phyloP scores from a whole-genome alignment of 2,888 invertebrate genomes.

The Drosophila histrio region DNA sequence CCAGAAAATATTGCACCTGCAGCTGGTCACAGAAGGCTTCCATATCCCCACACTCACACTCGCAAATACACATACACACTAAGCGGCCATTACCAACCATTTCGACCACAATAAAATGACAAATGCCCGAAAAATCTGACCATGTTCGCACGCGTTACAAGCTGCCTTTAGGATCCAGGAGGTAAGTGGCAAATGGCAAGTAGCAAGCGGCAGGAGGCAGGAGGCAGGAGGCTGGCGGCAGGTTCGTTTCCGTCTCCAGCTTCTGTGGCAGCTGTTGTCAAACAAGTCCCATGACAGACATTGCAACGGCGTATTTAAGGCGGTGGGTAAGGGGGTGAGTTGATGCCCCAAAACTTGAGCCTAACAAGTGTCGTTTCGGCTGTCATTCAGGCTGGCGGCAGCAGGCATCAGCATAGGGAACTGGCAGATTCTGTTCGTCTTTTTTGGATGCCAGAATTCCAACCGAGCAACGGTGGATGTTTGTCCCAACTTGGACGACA shows the following conservation, averaged over 20 bases:
- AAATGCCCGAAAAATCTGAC: slow-evolving; percentile 74
- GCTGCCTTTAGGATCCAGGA: slow-evolving; percentile 5
- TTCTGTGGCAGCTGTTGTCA: slow-evolving; percentile 67
- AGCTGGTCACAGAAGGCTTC: slow-evolving; percentile 49
- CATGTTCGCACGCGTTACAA: slow-evolving; percentile 66
- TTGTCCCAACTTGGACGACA: slow-evolving; percentile 43
- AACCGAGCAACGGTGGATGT: slow-evolving; percentile 35
- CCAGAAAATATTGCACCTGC: slow-evolving; percentile 73
- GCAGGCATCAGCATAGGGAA: slow-evolving; percentile 10
- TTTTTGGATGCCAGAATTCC: neutral
- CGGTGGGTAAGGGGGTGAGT: slow-evolving; percentile 4
- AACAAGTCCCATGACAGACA: slow-evolving; percentile 75
- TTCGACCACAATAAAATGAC: slow-evolving; percentile 77
- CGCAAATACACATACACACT: neutral
- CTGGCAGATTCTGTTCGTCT: neutral
- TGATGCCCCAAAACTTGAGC: slow-evolving; percentile 57
- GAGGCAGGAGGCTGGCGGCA: neutral
- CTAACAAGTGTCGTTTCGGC: slow-evolving; percentile 75
- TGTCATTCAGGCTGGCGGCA: slow-evolving; percentile 43
- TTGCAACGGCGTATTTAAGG: slow-evolving; percentile 60
- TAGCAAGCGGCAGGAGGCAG: neutral
- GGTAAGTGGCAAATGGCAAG: neutral
- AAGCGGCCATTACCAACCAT: slow-evolving; percentile 65
- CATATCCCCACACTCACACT: slow-evolving; percentile 13
- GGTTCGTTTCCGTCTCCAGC: slow-evolving; percentile 10